Evolutionary conservation across 2,113 vertebrate species (phyloP), one percentile per base, ranked within the genome.

Genomic region (Chrysochloris asiatica): DNA sequence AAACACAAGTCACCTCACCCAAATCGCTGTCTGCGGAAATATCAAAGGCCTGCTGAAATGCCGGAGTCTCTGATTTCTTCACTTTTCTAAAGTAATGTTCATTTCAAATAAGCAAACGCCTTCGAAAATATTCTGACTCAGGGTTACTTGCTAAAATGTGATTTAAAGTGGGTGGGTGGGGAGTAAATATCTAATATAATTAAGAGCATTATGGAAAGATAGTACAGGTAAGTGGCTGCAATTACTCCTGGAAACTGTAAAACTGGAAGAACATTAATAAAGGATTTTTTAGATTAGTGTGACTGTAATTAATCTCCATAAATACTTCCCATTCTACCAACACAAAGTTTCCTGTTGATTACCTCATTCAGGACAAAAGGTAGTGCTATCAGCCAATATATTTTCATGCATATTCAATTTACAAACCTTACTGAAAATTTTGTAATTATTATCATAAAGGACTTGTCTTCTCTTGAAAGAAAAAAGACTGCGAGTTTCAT

Each of bases 1-100:
- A 97, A 98, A 98, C 98, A 97, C 97, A 97, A 96, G 94, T 48
- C 80, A 83, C 95, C 97, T 98, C 93, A 54, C 97, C 97, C 93
- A 96, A 96, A 97, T 97, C 97, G 92, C 94, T 96, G 97, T 96
- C 95, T 92, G 84, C 48, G 84, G 93, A 91, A 97, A 89, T 96
- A 91, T 83, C 72, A 5, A 16, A 0, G 17, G 94, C 93, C 91
- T 45, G 83, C 93, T 96, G 91, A 81, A 50, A 76, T 96, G 89
- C 86, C 63, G 10, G 52, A 48, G 73, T 48, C 54, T 81, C 89
- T 26, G 76, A 36, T 82, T 30, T 54, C 7, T 83, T 12, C 3
- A 26, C 80, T 86, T 73, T 81, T 75, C 76, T 90, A 28, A 86
- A 76, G 90, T 96, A 61, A 76, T 80, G 93, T 95, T 96, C 94